Evolutionary conservation across 2,113 vertebrate genomes (phyloP).

Genomic region (Agapornis roseicollis): DNA sequence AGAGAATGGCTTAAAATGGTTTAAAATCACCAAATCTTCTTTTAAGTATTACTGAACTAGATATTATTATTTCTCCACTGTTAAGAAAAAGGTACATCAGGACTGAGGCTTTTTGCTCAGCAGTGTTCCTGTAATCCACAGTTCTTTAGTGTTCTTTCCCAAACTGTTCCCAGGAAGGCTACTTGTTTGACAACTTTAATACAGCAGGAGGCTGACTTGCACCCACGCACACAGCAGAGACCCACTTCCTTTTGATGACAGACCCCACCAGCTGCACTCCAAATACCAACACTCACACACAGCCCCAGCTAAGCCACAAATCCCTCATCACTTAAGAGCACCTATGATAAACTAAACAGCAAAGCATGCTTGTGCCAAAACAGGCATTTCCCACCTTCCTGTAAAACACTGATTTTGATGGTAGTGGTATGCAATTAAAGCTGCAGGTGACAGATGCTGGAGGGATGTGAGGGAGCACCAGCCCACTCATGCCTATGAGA

Average conservation of each 20-base stretch:
- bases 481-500: neutral
- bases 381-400: neutral
- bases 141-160: neutral
- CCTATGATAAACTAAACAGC: fast-evolving
- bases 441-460: fast-evolving
- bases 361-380: fast-evolving
- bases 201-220: neutral
- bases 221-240: neutral
- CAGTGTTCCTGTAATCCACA: neutral
- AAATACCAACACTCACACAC: neutral
- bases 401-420: neutral
- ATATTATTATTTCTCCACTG: neutral
- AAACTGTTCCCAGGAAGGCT: neutral
- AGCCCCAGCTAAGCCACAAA: neutral
- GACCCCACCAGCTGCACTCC: neutral
- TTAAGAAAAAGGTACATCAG: neutral
- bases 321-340: neutral
- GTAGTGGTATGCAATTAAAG: fast-evolving
- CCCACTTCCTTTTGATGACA: neutral
- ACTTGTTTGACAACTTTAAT: neutral
- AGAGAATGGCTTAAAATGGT: neutral
- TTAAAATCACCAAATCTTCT: neutral
- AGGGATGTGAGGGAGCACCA: neutral
- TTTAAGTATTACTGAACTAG: neutral
- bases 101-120: neutral